phyloP scores from a whole-genome alignment of 2,888 invertebrate genomes.

The Agonopterix heracliana region DNA sequence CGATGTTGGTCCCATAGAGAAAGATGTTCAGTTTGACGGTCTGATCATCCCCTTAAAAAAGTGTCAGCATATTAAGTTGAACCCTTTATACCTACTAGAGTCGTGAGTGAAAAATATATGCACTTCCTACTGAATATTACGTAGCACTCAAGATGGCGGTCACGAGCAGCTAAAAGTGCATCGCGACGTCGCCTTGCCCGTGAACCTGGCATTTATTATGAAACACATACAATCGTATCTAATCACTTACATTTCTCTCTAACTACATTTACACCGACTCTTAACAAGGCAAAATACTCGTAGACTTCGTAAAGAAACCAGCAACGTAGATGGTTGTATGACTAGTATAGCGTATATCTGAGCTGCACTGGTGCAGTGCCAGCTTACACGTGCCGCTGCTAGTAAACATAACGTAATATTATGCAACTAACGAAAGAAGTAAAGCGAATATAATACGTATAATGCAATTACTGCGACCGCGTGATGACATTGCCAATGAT shows the following conservation, averaged over 20 bases:
- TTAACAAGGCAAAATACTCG: too few species aligned
- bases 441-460: conserved; percentile 6
- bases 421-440: conserved; percentile 40
- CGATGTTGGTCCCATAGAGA: too few species aligned
- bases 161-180: conserved; percentile 33
- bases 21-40: too few species aligned
- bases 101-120: neutral
- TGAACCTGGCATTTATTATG: conserved; percentile 31
- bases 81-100: too few species aligned
- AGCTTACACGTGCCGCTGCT: conserved; percentile 47
- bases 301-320: too few species aligned
- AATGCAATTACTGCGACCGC: conserved; percentile 4
- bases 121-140: conserved; percentile 14
- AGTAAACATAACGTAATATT: conserved; percentile 44
- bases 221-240: neutral
- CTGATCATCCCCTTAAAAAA: too few species aligned
- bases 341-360: too few species aligned
- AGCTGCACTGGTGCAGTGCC: conserved; percentile 4
- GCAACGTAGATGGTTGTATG: too few species aligned
- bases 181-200: conserved; percentile 27
- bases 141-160: neutral
- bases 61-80: too few species aligned
- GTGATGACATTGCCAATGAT: neutral
- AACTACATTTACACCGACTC: too few species aligned
- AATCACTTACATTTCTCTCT: too few species aligned